phyloP scores from a whole-genome alignment of 2,797 vertebrate species.

The Gallinago stenura region DNA sequence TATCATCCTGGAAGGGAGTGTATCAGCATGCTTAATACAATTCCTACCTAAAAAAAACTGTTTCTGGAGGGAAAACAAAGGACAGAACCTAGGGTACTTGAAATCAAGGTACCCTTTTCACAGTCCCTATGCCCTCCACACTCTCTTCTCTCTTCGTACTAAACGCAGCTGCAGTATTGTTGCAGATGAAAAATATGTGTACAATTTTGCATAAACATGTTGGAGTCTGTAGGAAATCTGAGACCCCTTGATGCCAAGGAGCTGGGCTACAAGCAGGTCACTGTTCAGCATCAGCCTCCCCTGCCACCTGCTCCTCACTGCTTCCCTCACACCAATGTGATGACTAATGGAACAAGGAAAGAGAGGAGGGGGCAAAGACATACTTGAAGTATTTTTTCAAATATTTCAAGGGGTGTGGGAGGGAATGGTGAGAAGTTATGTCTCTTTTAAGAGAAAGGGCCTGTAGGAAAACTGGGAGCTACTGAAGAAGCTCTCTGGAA shows the following conservation, averaged over 20 bases:
- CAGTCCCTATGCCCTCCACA: neutral
- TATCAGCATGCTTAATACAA: neutral
- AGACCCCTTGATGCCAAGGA: neutral
- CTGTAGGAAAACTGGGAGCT: neutral
- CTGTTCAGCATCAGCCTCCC: neutral
- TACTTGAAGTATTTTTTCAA: neutral
- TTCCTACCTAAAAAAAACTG: neutral
- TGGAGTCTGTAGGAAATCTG: neutral
- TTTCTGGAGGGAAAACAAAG: neutral
- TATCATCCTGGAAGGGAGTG: neutral
- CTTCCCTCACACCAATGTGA: fast-evolving
- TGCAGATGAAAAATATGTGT: neutral
- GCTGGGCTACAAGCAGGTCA: neutral
- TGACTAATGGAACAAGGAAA: neutral
- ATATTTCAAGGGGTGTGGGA: neutral
- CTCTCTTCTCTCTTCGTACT: neutral
- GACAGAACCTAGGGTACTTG: neutral
- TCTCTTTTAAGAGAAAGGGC: neutral
- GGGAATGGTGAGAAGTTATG: neutral
- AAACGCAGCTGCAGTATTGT: neutral
- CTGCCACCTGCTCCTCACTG: neutral
- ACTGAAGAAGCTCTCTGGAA: neutral
- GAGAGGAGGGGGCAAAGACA: neutral
- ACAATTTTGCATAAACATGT: fast-evolving
- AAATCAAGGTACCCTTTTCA: neutral